Base-by-base conservation (phyloP, 2,797 vertebrate species). In the Epinephelus malabaricus region DNA sequence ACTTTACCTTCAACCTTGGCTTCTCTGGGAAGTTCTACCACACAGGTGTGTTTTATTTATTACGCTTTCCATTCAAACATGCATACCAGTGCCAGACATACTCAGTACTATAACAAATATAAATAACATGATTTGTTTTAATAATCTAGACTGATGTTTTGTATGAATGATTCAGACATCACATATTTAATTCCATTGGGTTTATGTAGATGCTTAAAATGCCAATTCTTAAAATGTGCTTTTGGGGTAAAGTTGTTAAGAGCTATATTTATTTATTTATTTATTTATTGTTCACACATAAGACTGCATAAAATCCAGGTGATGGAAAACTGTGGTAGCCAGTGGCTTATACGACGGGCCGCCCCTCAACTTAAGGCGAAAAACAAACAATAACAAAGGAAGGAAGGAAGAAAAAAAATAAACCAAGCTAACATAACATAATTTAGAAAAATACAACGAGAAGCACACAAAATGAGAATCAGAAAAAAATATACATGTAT, bases 11-110 rank as follows among this genome's bases (percentile, higher is more conserved):
- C 95, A 99, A 99, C 96, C 96, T 99, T 92, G 98, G 98, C 93
- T 99, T 98, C 96, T 99, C 98, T 89, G 98, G 98, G 91, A 99
- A 99, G 94, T 99, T 99, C 95, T 99, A 99, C 95, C 98, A 99
- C 87, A 99, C 98, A 96, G 98, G 98, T 99, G 95, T 93, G 96
- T 93, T 86, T 78, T 60, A 11, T 69, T 69, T 46, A 25, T 18
- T 2, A 8, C 49, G 2, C 9, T 63, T 49, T 78, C 14, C 23
- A 43, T 45, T 5, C 17, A 56, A 4, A 59, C 30, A 23, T 4
- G 40, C 25, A 30, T 11, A 46, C 19, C 43, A n/a, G 1, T 55
- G n/a, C 2, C 55, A 60, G 2, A 53, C 38, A 1, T 46, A 6
- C 25, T 23, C 15, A 55, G 15, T 19, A 8, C 27, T 21, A 0